Conservation (phyloP, 2,888 invertebrate genomes). For the Aporophyla nigra region DNA sequence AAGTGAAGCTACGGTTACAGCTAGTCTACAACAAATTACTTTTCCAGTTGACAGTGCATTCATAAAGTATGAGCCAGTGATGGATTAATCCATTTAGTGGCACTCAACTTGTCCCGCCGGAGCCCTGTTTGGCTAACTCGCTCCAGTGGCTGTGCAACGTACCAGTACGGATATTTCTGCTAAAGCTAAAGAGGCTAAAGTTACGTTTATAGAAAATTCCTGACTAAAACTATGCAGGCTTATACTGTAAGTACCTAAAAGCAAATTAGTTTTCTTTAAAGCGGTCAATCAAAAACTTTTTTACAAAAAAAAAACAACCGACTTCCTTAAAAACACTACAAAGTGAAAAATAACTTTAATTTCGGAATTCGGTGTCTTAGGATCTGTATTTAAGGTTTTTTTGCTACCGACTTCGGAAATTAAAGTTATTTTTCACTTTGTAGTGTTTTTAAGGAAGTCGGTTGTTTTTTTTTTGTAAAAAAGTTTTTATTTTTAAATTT, state of each 20-base stretch:
- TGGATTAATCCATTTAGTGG: constrained; percentile 73
- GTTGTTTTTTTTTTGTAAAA: too few species aligned
- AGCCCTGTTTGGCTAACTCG: constrained; percentile 37
- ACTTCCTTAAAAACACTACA: too few species aligned
- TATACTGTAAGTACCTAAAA: background rate
- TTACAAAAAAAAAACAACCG: too few species aligned
- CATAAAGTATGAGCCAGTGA: constrained; percentile 71
- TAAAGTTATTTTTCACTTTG: too few species aligned
- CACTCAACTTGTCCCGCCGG: constrained; percentile 57
- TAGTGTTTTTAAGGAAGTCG: too few species aligned
- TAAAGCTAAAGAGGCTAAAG: background rate
- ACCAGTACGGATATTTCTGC: constrained; percentile 11
- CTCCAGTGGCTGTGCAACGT: constrained; percentile 24
- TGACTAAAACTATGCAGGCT: background rate
- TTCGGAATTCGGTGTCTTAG: too few species aligned
- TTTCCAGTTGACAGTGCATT: constrained; percentile 64
- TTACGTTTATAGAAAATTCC: background rate
- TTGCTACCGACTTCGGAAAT: too few species aligned
- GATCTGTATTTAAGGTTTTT: too few species aligned
- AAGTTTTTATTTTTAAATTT: too few species aligned
- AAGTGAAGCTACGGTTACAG: background rate
- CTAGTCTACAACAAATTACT: constrained; percentile 41
- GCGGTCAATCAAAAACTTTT: background rate
- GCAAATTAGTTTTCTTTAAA: background rate
- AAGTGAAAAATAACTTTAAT: too few species aligned